phyloP scores from a whole-genome alignment of 2,113 vertebrate species.

The Chamaea fasciata region DNA sequence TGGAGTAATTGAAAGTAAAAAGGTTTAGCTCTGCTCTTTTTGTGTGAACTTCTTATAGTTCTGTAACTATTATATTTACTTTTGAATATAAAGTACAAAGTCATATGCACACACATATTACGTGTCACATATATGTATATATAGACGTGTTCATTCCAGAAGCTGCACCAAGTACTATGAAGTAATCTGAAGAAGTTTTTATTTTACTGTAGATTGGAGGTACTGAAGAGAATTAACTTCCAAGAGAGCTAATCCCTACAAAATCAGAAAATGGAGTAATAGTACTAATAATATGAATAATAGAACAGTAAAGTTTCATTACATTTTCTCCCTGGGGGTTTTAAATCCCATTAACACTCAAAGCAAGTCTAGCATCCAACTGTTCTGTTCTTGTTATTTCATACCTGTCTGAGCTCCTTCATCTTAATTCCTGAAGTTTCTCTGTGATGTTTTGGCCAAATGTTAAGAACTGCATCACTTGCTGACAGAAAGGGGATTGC shows the following conservation, averaged over 20 bases:
- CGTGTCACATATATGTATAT: no score
- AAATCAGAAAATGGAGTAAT: neutral
- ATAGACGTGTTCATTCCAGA: neutral
- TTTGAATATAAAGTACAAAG: neutral
- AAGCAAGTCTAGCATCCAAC: neutral
- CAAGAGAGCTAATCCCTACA: neutral
- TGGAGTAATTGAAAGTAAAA: neutral
- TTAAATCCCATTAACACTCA: neutral
- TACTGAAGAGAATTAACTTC: neutral
- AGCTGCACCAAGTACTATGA: neutral
- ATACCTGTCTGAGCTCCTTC: neutral
- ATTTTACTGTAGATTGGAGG: neutral
- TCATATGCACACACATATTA: rapidly evolving
- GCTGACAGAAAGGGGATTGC: neutral
- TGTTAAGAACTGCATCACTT: neutral
- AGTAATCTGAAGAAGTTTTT: neutral
- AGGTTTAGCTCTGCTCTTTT: neutral
- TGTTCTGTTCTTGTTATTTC: neutral
- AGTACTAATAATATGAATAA: neutral
- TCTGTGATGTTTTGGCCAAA: neutral
- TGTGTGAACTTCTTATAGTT: neutral
- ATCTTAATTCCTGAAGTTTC: neutral
- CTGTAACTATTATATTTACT: neutral
- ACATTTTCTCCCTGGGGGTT: neutral
- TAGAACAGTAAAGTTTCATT: neutral